A percentile compares a stretch with the other conserved stretches of the same genome.
These are phyloP conservation scores for Eptatretus atami DNA, from an alignment of 2,797 vertebrate genomes.

Conservation along the genomic window DNA sequence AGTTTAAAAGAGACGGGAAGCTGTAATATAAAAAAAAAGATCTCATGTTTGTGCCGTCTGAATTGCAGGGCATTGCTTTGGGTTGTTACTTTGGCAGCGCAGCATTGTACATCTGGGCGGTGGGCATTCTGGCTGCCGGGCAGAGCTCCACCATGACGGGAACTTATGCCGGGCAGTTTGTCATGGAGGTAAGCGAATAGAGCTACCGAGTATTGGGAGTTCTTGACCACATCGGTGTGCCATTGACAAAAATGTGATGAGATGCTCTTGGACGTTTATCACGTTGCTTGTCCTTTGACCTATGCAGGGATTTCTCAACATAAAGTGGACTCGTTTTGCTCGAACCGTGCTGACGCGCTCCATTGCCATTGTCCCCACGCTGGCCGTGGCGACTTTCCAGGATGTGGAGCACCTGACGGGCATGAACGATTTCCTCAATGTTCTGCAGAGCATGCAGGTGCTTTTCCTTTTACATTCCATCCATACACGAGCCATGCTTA, in stretches of 20 bases:
- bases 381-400: constrained; percentile 63
- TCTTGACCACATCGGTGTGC: too few species aligned
- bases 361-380: constrained; percentile 51
- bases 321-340: constrained; percentile 58
- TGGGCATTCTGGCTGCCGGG: constrained; percentile 74
- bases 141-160: constrained; percentile 96
- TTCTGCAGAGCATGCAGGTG: constrained; percentile 83
- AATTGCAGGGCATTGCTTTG: constrained; percentile 26
- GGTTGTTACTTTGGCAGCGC: constrained; percentile 71
- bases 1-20: too few species aligned
- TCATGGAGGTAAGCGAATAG: constrained; percentile 43
- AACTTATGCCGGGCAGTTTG: constrained; percentile 85
- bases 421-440: constrained; percentile 91
- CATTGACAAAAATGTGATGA: too few species aligned
- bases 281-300: not conserved
- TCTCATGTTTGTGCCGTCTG: too few species aligned
- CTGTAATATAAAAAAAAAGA: too few species aligned
- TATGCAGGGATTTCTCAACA: constrained; percentile 49
- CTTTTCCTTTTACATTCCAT: constrained; percentile 1
- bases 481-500: too few species aligned
- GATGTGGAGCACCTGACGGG: constrained; percentile 50
- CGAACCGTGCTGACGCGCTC: constrained; percentile 62
- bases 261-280: too few species aligned
- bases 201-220: not conserved
- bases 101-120: constrained; percentile 72